Conservation (phyloP, 2,888 invertebrate genomes). For the Drosophila conformis region DNA sequence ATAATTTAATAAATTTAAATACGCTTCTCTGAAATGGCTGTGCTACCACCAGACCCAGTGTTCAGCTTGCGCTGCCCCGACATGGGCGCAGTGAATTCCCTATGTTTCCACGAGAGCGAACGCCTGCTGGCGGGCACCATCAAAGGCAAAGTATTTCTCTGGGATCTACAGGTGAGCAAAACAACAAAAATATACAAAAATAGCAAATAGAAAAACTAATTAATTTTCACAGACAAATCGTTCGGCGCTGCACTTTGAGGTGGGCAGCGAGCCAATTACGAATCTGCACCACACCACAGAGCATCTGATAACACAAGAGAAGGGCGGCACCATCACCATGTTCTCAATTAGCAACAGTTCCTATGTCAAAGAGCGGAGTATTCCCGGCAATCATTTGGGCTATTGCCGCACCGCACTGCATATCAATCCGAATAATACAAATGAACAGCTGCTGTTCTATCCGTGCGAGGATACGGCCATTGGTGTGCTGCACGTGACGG, state of each 20-base stretch:
- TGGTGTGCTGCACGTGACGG: slow-evolving; percentile 83
- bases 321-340: slow-evolving; percentile 89
- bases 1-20: slow-evolving; percentile 29
- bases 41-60: slow-evolving; percentile 90
- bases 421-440: slow-evolving; percentile 81
- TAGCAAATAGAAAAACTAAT: neutral
- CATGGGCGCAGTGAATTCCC: slow-evolving; percentile 90
- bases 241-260: slow-evolving; percentile 88
- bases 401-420: slow-evolving; percentile 89
- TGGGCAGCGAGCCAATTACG: slow-evolving; percentile 87
- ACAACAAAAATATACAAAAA: slow-evolving; percentile 15
- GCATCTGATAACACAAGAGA: slow-evolving; percentile 90
- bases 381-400: slow-evolving; percentile 88
- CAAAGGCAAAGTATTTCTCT: slow-evolving; percentile 90
- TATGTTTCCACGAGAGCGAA: slow-evolving; percentile 89
- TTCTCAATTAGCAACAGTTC: slow-evolving; percentile 88
- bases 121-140: slow-evolving; percentile 90
- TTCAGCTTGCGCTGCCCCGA: slow-evolving; percentile 89
- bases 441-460: slow-evolving; percentile 87
- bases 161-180: slow-evolving; percentile 90
- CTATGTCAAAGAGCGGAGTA: slow-evolving; percentile 87
- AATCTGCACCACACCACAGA: slow-evolving; percentile 86
- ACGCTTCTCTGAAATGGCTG: slow-evolving; percentile 87
- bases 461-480: slow-evolving; percentile 87
- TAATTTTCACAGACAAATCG: slow-evolving; percentile 88